Evolutionary conservation across 2,113 vertebrate genomes (phyloP).

Genomic region (Noturus placidus): DNA sequence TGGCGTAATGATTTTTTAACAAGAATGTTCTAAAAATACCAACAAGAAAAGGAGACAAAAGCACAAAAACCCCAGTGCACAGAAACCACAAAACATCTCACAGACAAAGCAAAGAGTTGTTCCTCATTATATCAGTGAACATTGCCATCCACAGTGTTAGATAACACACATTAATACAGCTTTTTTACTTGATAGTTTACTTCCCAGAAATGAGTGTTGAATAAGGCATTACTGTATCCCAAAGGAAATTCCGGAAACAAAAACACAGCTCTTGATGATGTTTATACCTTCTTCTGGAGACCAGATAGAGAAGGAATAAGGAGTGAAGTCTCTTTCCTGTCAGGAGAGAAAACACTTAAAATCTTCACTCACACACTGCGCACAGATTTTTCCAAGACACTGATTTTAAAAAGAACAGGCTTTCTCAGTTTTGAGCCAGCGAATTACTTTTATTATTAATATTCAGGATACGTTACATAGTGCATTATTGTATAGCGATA

Average conservation of each 20-base stretch:
- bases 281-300: background rate
- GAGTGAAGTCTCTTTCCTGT: background rate
- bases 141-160: background rate
- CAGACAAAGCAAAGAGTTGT: constrained; percentile 2
- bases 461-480: background rate
- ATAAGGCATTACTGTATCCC: constrained; percentile 2
- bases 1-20: constrained; percentile 50
- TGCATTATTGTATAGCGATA: background rate
- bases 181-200: background rate
- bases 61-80: constrained; percentile 9
- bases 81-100: constrained; percentile 25
- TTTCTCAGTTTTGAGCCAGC: background rate
- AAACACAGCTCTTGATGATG: background rate
- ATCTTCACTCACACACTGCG: background rate
- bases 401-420: constrained; percentile 6
- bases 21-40: constrained; percentile 49
- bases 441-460: background rate
- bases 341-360: background rate
- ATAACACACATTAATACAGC: constrained; percentile 5
- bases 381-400: background rate
- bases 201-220: background rate
- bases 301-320: background rate
- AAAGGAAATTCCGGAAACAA: background rate
- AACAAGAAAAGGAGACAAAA: constrained; percentile 6
- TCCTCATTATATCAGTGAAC: constrained; percentile 10